Evolutionary conservation across 2,113 vertebrate species (phyloP).

Genomic region (Callionymus lyra): DNA sequence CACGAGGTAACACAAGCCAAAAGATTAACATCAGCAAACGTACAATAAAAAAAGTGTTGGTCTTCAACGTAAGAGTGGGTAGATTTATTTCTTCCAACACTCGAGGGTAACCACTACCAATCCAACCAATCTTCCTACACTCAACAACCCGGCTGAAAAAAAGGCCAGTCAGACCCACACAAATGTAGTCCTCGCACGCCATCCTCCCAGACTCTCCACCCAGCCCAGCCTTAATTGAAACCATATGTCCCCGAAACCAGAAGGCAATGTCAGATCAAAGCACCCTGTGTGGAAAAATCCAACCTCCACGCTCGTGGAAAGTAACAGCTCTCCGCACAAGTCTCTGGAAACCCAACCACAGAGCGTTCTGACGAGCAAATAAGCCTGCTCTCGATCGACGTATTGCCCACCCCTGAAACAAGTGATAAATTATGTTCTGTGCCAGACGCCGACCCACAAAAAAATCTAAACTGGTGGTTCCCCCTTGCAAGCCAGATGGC

Average conservation of each 20-base stretch:
- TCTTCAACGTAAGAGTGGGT: too few species aligned
- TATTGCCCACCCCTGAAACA: slow-evolving; percentile 1
- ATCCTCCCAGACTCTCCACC: slow-evolving; percentile 29
- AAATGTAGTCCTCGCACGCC: slow-evolving; percentile 46
- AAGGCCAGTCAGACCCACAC: neutral
- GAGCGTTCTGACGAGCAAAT: slow-evolving; percentile 14
- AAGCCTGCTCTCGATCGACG: slow-evolving; percentile 26
- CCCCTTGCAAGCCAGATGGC: slow-evolving; percentile 45
- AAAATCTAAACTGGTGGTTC: slow-evolving; percentile 19
- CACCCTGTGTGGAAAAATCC: slow-evolving; percentile 29
- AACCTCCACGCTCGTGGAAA: slow-evolving; percentile 37
- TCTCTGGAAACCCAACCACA: slow-evolving; percentile 19
- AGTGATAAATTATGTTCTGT: slow-evolving; percentile 15
- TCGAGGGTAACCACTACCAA: too few species aligned
- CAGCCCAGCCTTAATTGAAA: slow-evolving; percentile 41
- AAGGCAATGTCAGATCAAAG: slow-evolving; percentile 42
- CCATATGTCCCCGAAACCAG: slow-evolving; percentile 44
- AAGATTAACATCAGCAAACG: slow-evolving; percentile 14
- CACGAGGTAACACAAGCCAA: too few species aligned
- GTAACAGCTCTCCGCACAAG: slow-evolving; percentile 36
- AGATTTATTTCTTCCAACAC: too few species aligned
- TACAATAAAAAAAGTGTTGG: neutral
- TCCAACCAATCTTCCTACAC: too few species aligned
- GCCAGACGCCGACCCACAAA: slow-evolving; percentile 13
- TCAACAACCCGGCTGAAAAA: too few species aligned